These are phyloP conservation scores for Frankliniella intonsa DNA, from an alignment of 2,888 invertebrate species.

Conservation along the genomic window DNA sequence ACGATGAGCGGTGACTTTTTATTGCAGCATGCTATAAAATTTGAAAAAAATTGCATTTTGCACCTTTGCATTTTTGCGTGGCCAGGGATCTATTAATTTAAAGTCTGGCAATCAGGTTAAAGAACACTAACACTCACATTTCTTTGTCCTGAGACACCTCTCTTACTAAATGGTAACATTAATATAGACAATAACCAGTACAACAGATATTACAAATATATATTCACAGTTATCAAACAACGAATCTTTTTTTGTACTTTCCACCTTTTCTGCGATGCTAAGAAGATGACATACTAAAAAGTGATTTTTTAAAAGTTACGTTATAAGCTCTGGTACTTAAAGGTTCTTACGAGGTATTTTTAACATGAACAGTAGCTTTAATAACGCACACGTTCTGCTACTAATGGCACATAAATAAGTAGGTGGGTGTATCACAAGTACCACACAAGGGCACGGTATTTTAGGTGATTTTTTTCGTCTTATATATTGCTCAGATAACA, in stretches of 20 bases:
- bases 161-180: not conserved
- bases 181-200: not conserved
- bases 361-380: not conserved
- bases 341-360: no score
- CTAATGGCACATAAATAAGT: conserved; percentile 4
- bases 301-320: no score
- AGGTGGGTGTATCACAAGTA: conserved; percentile 16
- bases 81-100: no score
- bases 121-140: no score
- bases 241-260: conserved; percentile 1
- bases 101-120: no score
- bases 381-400: not conserved
- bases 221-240: not conserved
- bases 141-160: not conserved
- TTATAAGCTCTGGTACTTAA: no score
- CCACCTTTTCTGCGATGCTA: not conserved
- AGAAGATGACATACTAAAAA: not conserved
- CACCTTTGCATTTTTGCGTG: no score
- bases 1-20: no score
- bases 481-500: no score
- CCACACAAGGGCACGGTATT: not conserved
- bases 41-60: no score
- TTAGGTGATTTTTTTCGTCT: no score
- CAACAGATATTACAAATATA: conserved; percentile 9
- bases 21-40: no score